Evolutionary conservation across 2,797 vertebrate species (phyloP).

Genomic region (Hapalemur alaotrensis): DNA sequence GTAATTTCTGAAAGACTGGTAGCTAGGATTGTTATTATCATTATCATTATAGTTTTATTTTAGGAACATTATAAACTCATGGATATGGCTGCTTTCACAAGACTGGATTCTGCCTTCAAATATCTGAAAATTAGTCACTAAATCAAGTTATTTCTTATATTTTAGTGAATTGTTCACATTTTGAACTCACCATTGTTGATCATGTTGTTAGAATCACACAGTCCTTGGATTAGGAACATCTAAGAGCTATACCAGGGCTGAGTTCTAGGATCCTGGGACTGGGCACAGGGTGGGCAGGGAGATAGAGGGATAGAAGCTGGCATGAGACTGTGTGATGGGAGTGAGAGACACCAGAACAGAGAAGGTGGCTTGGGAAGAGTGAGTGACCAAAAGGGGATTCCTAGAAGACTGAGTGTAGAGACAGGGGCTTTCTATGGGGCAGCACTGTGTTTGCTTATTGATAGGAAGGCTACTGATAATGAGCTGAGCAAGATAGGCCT

Average conservation of each 20-base stretch:
- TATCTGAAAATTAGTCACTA: background rate
- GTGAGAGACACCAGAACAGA: background rate
- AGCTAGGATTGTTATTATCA: background rate
- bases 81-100: background rate
- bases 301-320: background rate
- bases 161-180: background rate
- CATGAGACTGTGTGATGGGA: accelerated
- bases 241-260: background rate
- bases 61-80: background rate
- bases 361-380: background rate
- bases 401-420: background rate
- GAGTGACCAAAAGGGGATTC: background rate
- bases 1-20: background rate
- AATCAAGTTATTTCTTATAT: background rate
- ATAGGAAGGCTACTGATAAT: background rate
- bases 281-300: background rate
- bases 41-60: background rate
- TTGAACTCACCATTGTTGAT: background rate
- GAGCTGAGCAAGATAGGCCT: background rate
- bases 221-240: too few relatives aligned
- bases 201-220: background rate
- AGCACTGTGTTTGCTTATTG: background rate
- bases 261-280: background rate
- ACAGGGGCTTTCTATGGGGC: background rate
- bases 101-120: background rate